Conservation (phyloP, 2,888 invertebrate species). For the Xestoiulus laeticollis region DNA sequence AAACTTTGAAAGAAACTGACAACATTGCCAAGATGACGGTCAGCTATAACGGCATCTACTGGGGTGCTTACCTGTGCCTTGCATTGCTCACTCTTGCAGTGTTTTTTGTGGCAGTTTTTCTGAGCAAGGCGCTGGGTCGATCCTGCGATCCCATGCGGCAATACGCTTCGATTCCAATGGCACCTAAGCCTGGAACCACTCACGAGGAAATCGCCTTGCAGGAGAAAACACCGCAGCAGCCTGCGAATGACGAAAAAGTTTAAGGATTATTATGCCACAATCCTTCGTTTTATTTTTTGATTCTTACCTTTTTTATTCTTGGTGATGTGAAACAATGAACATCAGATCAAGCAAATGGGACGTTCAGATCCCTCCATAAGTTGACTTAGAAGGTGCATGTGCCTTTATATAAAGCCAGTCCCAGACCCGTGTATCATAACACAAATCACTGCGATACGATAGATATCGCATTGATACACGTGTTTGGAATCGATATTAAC, state of each 20-base stretch:
- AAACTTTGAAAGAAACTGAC: not conserved
- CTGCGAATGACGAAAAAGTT: constrained; percentile 45
- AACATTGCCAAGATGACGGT: constrained; percentile 47
- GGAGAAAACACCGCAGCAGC: constrained; percentile 44
- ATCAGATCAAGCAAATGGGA: not conserved
- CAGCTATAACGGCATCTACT: constrained; percentile 54
- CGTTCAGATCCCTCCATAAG: not conserved
- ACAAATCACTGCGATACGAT: too few relatives aligned
- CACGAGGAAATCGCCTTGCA: constrained; percentile 55
- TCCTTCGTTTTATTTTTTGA: not conserved
- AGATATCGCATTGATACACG: not conserved
- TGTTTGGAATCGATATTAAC: not conserved
- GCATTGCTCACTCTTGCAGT: constrained; percentile 54
- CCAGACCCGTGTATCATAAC: too few relatives aligned
- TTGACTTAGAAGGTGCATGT: not conserved
- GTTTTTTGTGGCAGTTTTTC: constrained; percentile 52
- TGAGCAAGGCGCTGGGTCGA: constrained; percentile 49
- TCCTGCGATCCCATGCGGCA: constrained; percentile 51
- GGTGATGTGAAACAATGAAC: not conserved
- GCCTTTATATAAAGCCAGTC: not conserved
- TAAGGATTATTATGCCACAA: not conserved
- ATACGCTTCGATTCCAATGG: constrained; percentile 17
- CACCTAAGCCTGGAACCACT: not conserved
- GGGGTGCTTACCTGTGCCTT: constrained; percentile 54
- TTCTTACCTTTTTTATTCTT: not conserved